Conservation (phyloP, 2,113 vertebrate genomes). For the Eurypyga helias region DNA sequence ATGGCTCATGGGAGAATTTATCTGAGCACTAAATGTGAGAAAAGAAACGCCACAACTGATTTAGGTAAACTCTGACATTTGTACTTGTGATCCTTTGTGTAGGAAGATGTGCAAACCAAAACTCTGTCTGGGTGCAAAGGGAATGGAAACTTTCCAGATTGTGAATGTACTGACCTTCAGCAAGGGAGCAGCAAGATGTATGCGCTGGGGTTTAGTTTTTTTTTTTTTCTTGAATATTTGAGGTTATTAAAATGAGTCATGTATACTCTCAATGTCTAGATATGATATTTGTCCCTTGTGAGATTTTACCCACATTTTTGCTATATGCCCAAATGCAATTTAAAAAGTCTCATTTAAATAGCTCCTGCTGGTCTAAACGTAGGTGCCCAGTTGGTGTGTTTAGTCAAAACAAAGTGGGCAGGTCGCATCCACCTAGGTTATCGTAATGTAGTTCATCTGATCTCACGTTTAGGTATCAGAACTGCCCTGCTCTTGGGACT, state of each 20-base stretch:
- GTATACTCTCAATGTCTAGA: not conserved
- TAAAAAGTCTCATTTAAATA: not conserved
- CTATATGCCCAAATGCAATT: not conserved
- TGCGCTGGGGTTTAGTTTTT: not conserved
- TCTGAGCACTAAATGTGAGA: not conserved
- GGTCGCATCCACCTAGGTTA: not conserved
- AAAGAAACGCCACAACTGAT: not conserved
- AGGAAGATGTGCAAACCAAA: slow-evolving; percentile 50
- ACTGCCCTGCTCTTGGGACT: not conserved
- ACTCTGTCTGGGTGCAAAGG: not conserved
- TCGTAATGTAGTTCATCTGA: not conserved
- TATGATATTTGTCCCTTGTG: not conserved
- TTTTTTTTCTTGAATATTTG: not conserved
- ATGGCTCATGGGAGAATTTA: not conserved
- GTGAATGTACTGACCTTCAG: slow-evolving; percentile 29
- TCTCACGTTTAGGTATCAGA: not conserved
- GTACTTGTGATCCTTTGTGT: not conserved
- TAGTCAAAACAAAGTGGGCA: not conserved
- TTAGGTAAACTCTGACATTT: slow-evolving; percentile 3
- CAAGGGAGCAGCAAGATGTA: not conserved
- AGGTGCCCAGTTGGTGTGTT: not conserved
- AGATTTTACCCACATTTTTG: not conserved
- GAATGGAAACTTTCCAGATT: slow-evolving; percentile 31
- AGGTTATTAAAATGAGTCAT: slow-evolving; percentile 1
- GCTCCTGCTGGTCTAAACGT: not conserved